Base-by-base conservation (phyloP, 2,888 invertebrate species). In the Eristalis intricaria region DNA sequence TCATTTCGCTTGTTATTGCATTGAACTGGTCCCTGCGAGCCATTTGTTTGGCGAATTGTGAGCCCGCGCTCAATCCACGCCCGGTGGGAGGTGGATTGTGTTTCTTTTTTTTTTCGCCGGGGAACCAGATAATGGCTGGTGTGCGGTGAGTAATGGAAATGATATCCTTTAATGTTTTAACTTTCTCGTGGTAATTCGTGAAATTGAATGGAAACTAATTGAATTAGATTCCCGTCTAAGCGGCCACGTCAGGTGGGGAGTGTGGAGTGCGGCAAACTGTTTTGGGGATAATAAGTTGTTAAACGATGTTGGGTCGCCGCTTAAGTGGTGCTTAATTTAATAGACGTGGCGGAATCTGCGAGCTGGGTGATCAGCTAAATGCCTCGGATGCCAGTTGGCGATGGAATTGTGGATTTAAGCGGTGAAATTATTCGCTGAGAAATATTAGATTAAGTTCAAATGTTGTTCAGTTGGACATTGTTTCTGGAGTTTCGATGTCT, bases 141-240 rank as follows among this genome's bases (percentile, higher is more conserved):
- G 38, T 63, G 65, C 66, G 71, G 63, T 87, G 84, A 87, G 76
- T 84, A 76, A 87, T 87, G 84, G 68, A 73, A 87, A 73, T 73
- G 79, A 87, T 84, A 84, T 87, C 84, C 64, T 84, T 84, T 80
- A 87, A 84, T 87, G 87, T 76, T 84, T 84, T 29, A 87, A 87
- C 84, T 87, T 84, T 87, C 76, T 35, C 69, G 64, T 23, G 87
- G 79, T 87, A 76, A 87, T 84, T 80, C 76, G 79, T 76, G 87
- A 79, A 87, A 87, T 87, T 84, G 87, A 87, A 50, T 43, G 76
- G 70, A 80, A 84, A 80, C 75, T 87, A 87, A 87, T 87, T 84
- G 87, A 84, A 87, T 87, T 87, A 71, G 68, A 84, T 71, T 83
- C 56, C 65, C n/a, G 26, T 60, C 60, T 60, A 60, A 60, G 26